Base-by-base conservation (phyloP, 2,888 invertebrate genomes). In the Drosophila sordidula region DNA sequence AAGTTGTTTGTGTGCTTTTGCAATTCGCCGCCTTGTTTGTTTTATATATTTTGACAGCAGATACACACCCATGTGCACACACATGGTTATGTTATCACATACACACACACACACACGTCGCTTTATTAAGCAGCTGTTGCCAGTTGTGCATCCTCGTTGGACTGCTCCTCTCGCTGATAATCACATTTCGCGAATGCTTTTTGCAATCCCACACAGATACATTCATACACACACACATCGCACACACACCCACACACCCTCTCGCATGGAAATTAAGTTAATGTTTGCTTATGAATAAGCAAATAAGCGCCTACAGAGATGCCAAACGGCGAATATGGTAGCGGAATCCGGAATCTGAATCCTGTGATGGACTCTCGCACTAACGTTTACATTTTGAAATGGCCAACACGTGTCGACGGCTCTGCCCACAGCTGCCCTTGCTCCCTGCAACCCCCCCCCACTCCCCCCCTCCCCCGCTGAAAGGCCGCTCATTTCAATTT, bases 231-330 rank as follows among this genome's bases (percentile, higher is more conserved):
- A 8, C 47, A 47, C 34, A 44, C 52, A 18, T 18, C 1, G 18
- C 18, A 18, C 18, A 47, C 62, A 36, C n/a, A 29, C 42, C 38
- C 38, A 46, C 22, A 29, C 49, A 50, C 41, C 36, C 61, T 45
- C 54, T 44, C 57, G 42, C 56, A 82, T 82, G 89, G 76, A 90
- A 91, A 90, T 90, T 89, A 90, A 90, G 91, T 90, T 89, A 91
- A 91, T 91, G 89, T 91, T 91, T 90, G 90, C 89, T 90, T 91
- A 90, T 90, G 91, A 90, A 91, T 90, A 90, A 90, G 87, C 89
- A 91, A 91, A 91, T 86, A 90, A 88, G 76, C 80, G 84, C 88
- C 82, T 85, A 82, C 77, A 77, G 80, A 54, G 72, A 61, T 67
- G 73, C 54, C 55, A 68, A 68, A 45, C 61, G 49, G 57, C 50